Conservation (phyloP, 1,140 invertebrate species). For the Drosophila sechellia region DNA sequence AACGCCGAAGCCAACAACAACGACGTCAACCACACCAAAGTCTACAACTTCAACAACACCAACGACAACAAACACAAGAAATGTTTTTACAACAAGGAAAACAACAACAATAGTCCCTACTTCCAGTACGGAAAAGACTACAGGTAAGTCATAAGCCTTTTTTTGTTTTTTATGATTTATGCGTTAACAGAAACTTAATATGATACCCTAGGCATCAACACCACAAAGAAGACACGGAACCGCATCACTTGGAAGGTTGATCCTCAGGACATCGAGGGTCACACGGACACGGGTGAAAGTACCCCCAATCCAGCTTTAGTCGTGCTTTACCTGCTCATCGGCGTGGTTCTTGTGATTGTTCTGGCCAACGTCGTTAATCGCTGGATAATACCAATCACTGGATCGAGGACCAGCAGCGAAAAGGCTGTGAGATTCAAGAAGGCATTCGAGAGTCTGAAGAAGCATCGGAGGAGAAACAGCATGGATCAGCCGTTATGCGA, state of each 20-base stretch:
- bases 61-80: constrained; percentile 2
- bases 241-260: constrained; percentile 42
- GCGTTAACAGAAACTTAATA: too few relatives aligned
- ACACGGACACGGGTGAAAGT: constrained; percentile 3
- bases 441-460: constrained; percentile 26
- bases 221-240: not conserved
- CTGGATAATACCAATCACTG: constrained; percentile 23
- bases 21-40: constrained; percentile 1
- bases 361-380: constrained; percentile 44
- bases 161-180: too few relatives aligned
- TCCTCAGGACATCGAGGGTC: constrained; percentile 28
- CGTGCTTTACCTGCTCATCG: constrained; percentile 38
- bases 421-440: constrained; percentile 54
- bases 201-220: not conserved
- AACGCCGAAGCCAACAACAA: constrained; percentile 9
- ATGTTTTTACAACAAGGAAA: not conserved
- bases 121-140: not conserved
- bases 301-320: constrained; percentile 21
- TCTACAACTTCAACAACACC: constrained; percentile 13
- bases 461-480: not conserved
- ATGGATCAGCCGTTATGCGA: constrained; percentile 9
- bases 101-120: not conserved
- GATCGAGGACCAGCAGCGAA: constrained; percentile 6
- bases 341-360: constrained; percentile 18
- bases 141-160: not conserved